Conservation (phyloP, 2,113 vertebrate species). For the Notiomystis cincta region DNA sequence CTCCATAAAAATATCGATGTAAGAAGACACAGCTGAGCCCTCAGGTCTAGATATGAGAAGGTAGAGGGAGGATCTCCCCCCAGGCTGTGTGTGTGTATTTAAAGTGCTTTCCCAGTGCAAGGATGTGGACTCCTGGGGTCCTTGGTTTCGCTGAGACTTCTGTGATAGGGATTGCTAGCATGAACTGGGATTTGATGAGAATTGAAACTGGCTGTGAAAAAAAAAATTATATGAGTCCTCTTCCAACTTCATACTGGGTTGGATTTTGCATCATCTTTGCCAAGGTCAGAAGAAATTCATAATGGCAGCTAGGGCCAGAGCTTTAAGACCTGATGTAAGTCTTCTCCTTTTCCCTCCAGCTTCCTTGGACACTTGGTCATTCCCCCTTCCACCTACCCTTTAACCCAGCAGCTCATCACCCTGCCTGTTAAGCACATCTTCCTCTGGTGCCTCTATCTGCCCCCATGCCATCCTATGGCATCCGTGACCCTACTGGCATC, state of each 20-base stretch:
- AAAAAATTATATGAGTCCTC: not conserved
- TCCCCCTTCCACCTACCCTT: not conserved
- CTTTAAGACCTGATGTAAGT: not conserved
- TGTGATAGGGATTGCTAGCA: not conserved
- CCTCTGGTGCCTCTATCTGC: not conserved
- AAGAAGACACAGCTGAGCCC: not conserved
- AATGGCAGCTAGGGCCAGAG: not conserved
- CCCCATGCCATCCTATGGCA: not conserved
- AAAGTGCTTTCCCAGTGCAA: not conserved
- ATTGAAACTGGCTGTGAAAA: not conserved
- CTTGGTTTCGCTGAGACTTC: rapidly evolving
- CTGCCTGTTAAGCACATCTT: not conserved
- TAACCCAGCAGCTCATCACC: not conserved
- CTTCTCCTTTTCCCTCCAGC: not conserved
- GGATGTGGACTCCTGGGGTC: not conserved
- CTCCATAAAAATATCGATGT: not conserved
- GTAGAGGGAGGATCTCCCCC: not conserved
- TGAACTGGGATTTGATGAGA: not conserved
- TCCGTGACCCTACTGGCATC: rapidly evolving
- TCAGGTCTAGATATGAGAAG: not conserved
- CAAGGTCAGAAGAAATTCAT: not conserved
- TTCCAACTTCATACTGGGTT: not conserved
- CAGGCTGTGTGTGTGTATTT: not conserved
- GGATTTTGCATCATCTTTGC: not conserved
- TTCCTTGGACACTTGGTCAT: not conserved